Evolutionary conservation across 2,888 invertebrate species (phyloP), one percentile per base, ranked within the genome.

Genomic region (Ectropis crepuscularia): DNA sequence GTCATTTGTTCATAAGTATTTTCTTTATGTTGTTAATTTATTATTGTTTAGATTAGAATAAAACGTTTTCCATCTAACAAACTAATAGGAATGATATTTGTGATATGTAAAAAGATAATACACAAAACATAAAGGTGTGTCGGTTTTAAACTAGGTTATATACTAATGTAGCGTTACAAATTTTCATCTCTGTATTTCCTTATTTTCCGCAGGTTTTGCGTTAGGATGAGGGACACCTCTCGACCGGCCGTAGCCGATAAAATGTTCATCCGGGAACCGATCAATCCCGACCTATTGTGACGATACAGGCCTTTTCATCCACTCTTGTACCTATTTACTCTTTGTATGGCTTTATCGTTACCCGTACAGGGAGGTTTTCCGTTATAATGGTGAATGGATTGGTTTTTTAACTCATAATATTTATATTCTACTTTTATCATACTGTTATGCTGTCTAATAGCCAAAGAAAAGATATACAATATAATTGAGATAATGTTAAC

Each of bases 231-330:
- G 74, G 76, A 80, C 75, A 72, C 75, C 78, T 76, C 78, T 76
- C 75, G 76, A 77, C 82, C 77, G 77, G 78, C 80, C 74, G 71
- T 75, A 74, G 70, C 79, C 80, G 84, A 83, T 84, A 84, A 81
- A 81, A 79, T 76, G 77, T 75, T 75, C 77, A 75, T 76, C 77
- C 75, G 59, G 76, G 76, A 77, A 76, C 69, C 78, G 76, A 81
- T 80, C 81, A 78, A 79, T 80, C 79, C 78, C 74, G 64, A 72
- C 73, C 78, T 74, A 82, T 83, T 83, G 82, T 83, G 75, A 62
- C 74, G 76, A 77, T 75, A 78, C 74, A 77, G 75, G 74, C 77
- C 77, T 76, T 76, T 80, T 75, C 69, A 70, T 73, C 67, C 71
- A 59, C 54, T 55, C 58, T 43, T 59, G 61, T 61, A 53, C 63